Evolutionary conservation across 2,113 vertebrate species (phyloP).

Genomic region (Edolisoma coerulescens): DNA sequence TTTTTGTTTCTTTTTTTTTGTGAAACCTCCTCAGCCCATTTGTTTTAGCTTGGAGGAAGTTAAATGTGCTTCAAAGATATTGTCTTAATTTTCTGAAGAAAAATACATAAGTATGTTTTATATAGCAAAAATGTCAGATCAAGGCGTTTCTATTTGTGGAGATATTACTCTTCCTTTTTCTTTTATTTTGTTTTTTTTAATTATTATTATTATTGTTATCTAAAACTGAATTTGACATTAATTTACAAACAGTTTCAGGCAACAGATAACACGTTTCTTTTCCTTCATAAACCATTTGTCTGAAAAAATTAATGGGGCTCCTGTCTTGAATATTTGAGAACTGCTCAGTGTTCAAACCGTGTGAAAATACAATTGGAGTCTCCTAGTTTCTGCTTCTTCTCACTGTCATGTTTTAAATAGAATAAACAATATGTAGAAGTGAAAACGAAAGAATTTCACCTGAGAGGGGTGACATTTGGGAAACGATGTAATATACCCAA

Average conservation of each 20-base stretch:
- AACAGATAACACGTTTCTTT: neutral
- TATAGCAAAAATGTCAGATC: neutral
- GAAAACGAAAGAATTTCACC: neutral
- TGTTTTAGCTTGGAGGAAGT: neutral
- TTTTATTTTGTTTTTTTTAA: neutral
- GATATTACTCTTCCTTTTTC: neutral
- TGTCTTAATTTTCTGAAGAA: neutral
- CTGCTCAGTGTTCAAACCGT: neutral
- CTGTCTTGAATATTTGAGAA: neutral
- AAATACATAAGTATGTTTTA: neutral
- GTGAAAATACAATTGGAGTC: neutral
- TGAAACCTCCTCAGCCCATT: neutral
- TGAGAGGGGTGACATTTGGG: neutral
- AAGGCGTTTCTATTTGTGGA: neutral
- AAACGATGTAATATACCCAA: neutral
- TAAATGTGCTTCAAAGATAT: neutral
- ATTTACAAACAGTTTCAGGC: neutral
- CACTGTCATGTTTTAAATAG: neutral
- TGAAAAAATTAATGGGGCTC: neutral
- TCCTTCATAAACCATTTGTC: neutral
- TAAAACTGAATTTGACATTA: neutral
- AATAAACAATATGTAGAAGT: neutral
- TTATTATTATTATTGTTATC: neutral
- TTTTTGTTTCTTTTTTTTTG: neutral
- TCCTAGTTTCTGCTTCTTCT: neutral